Evolutionary conservation across 2,113 vertebrate genomes (phyloP).

Genomic region (Suncus etruscus): DNA sequence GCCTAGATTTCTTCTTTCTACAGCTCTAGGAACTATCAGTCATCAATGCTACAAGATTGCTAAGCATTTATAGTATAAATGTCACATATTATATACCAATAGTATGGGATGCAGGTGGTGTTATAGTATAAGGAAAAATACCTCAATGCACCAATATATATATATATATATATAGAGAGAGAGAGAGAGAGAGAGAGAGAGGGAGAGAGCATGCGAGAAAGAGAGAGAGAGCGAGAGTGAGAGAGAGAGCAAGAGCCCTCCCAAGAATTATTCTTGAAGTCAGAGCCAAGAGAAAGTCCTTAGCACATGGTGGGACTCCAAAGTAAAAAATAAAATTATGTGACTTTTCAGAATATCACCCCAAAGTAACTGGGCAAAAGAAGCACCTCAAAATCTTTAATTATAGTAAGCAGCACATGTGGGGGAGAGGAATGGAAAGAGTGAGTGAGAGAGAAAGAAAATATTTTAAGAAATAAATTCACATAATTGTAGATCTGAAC

Average conservation of each 20-base stretch:
- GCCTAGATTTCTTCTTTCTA: neutral
- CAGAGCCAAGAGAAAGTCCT: too few species aligned
- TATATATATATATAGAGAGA: too few species aligned
- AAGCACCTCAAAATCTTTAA: neutral
- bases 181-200: too few species aligned
- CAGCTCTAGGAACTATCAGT: neutral
- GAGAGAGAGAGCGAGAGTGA: too few species aligned
- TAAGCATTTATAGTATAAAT: neutral
- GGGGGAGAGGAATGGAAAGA: too few species aligned
- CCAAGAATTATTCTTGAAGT: too few species aligned
- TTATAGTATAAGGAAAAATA: neutral
- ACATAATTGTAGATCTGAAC: neutral
- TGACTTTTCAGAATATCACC: neutral
- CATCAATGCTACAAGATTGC: neutral
- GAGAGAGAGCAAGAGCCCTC: too few species aligned
- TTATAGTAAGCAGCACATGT: neutral
- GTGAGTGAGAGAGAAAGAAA: too few species aligned
- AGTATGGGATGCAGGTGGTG: neutral
- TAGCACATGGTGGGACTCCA: too few species aligned
- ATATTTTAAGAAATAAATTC: neutral
- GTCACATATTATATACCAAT: neutral
- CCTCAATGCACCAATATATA: neutral
- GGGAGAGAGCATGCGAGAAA: too few species aligned
- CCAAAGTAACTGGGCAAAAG: neutral
- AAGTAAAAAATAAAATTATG: too few species aligned